Evolutionary conservation across 1,140 invertebrate species (phyloP), one percentile per base, ranked within the genome.

Genomic region (Drosophila arawakana): DNA sequence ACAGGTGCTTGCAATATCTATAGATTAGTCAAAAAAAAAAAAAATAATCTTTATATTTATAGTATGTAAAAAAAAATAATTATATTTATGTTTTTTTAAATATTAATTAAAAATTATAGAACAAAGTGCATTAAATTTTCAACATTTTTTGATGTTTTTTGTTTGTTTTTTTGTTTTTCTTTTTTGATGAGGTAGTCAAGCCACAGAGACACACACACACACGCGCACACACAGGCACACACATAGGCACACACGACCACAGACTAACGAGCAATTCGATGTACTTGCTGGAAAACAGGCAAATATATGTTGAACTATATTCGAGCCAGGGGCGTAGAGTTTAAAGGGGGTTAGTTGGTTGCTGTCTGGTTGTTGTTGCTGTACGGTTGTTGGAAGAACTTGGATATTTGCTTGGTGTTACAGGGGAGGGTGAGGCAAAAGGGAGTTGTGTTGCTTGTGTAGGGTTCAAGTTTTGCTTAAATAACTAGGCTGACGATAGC

Each of bases 161-260:
- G 35, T 49, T 35, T 15, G 15, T 15, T 15, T 67, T 49, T 69
- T 39, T 68, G 50, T 54, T 30, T 43, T 58, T 43, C 11, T 47
- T 21, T 25, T 71, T 84, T 86, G 54, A 80, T 88, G 83, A 88
- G 83, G 83, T 88, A 88, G 83, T 83, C 74, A 88, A 88, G 83
- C 83, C 84, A 84, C 63, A 66, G 35, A 47, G 41, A 49, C 59
- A 55, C 46, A 62, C 59, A 49, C 49, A 39, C 61, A 25, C 60
- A 10, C 41, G 35, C 58, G 37, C 30, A 46, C 62, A 41, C 59
- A 57, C 68, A 13, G 37, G 25, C 10, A 35, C 50, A 58, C 18
- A 30, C 41, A 57, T 13, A 41, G 35, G 37, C 35, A 52, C 47
- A 37, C 55, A 69, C 41, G 30, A 49, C 30, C 52, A 49, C 15